These are phyloP conservation scores for Taenaris catops DNA, from an alignment of 2,888 invertebrate species.

Conservation along the genomic window DNA sequence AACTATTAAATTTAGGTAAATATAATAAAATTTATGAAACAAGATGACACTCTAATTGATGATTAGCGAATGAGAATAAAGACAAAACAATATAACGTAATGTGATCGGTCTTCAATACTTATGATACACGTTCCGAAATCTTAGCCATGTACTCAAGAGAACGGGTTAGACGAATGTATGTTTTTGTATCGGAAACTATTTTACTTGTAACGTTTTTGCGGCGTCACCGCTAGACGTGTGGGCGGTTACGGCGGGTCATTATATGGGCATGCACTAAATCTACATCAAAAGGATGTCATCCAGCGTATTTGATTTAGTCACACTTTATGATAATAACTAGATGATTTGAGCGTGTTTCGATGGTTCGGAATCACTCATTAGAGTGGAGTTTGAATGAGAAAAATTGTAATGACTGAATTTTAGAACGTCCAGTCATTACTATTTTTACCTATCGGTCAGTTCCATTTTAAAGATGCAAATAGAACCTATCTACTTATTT, in stretches of 20 bases:
- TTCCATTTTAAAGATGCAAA: too few relatives aligned
- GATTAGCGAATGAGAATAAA: too few relatives aligned
- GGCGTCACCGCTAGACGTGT: conserved; percentile 38
- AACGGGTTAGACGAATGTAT: conserved; percentile 47
- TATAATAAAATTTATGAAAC: too few relatives aligned
- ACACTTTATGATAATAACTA: background rate
- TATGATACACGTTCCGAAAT: conserved; percentile 27
- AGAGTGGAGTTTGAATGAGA: too few relatives aligned
- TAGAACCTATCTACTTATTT: too few relatives aligned
- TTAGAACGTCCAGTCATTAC: too few relatives aligned
- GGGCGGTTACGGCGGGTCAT: conserved; percentile 32
- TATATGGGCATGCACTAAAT: conserved; percentile 3
- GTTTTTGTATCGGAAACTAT: conserved; percentile 43
- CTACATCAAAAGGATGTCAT: conserved; percentile 6
- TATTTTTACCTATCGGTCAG: too few relatives aligned
- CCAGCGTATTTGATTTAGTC: background rate
- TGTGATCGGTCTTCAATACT: conserved; percentile 27
- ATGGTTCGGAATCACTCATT: too few relatives aligned
- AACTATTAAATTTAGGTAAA: too few relatives aligned
- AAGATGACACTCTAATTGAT: too few relatives aligned
- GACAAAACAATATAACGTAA: conserved; percentile 20
- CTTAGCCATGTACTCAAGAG: conserved; percentile 17
- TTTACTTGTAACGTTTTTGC: conserved; percentile 46
- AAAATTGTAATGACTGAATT: too few relatives aligned
- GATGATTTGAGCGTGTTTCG: too few relatives aligned